Conservation (phyloP, 1,140 invertebrate species). For the Zaprionus ornatus region DNA sequence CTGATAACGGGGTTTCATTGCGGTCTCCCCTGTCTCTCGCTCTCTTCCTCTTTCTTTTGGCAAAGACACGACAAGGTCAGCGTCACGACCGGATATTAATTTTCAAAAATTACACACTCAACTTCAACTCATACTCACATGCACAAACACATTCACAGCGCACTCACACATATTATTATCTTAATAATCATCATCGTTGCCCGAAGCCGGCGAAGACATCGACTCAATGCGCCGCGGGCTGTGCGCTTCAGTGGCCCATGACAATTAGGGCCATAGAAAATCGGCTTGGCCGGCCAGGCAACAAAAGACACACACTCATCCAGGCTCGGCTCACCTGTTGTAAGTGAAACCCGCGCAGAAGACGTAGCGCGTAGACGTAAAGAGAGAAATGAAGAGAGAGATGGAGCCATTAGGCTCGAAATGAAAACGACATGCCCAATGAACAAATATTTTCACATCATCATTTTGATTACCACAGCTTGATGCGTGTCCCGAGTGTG, state of each 20-base stretch:
- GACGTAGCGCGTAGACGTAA: not conserved
- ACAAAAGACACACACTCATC: not conserved
- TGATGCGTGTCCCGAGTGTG: conserved; percentile 6
- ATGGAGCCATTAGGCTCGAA: conserved; percentile 56
- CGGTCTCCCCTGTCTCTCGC: not conserved
- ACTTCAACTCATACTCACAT: conserved; percentile 4
- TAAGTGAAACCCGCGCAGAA: conserved; percentile 36
- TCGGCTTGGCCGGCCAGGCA: conserved; percentile 14
- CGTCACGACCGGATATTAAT: conserved; percentile 72
- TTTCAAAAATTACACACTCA: conserved; percentile 72
- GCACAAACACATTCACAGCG: not conserved
- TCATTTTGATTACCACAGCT: conserved; percentile 67
- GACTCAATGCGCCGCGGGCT: conserved; percentile 42
- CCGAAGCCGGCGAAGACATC: conserved; percentile 2
- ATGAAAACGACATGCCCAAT: conserved; percentile 67
- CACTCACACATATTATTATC: conserved; percentile 25
- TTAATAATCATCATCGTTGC: conserved; percentile 47
- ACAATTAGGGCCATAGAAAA: conserved; percentile 71
- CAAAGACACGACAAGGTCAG: conserved; percentile 34
- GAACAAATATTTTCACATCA: conserved; percentile 79
- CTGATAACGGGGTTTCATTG: conserved; percentile 60
- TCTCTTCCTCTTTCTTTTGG: not conserved
- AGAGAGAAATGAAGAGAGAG: conserved; percentile 4
- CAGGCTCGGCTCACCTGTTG: conserved; percentile 54
- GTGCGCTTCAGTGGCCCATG: conserved; percentile 75